A percentile compares a stretch with the other conserved stretches of the same genome.
Evolutionary conservation across 2,888 invertebrate genomes (phyloP).

Genomic region (Eilema depressum): DNA sequence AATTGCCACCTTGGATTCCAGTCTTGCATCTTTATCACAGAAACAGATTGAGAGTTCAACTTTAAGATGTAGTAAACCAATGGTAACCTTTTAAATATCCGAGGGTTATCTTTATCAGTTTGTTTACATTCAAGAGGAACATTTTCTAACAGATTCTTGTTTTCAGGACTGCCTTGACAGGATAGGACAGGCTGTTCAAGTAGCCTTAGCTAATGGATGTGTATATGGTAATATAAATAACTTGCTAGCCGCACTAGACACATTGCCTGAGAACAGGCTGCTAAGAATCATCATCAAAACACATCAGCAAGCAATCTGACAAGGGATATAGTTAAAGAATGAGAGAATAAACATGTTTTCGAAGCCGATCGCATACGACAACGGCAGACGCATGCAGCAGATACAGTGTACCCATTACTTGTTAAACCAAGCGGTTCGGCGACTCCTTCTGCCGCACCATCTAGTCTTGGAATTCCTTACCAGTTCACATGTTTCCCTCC

Average conservation of each 20-base stretch:
- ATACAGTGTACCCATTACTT: too few species aligned
- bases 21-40: too few species aligned
- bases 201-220: slow-evolving; percentile 92
- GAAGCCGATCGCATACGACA: too few species aligned
- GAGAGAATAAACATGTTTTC: too few species aligned
- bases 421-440: too few species aligned
- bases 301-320: slow-evolving; percentile 84
- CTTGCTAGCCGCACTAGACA: slow-evolving; percentile 87
- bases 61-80: neutral
- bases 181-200: slow-evolving; percentile 94
- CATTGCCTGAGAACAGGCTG: slow-evolving; percentile 89
- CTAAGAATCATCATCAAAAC: slow-evolving; percentile 89
- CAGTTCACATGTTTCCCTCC: too few species aligned
- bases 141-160: neutral
- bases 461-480: too few species aligned
- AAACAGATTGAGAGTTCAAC: neutral
- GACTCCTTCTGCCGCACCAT: too few species aligned
- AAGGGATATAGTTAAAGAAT: slow-evolving; percentile 27
- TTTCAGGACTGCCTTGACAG: slow-evolving; percentile 90
- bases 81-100: too few species aligned
- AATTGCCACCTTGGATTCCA: too few species aligned
- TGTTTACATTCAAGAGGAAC: neutral
- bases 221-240: slow-evolving; percentile 93
- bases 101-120: neutral
- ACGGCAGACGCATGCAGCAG: too few species aligned